Percentiles rank a stretch among this genome's conserved stretches.
phyloP scores from a whole-genome alignment of 2,797 vertebrate species.

The Muscicapa striata region DNA sequence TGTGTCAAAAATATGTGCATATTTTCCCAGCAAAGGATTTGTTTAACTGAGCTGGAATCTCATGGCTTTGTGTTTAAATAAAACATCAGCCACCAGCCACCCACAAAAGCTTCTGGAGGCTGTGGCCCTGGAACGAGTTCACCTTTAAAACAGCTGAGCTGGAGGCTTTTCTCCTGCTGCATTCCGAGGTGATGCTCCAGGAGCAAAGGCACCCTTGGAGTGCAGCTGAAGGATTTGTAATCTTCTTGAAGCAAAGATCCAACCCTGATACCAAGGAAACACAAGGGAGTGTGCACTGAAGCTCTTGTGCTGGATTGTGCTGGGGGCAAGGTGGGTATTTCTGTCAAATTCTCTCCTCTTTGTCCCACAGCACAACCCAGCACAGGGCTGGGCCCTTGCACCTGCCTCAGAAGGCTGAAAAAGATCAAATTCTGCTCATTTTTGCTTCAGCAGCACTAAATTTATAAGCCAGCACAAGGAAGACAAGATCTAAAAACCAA shows the following conservation, averaged over 20 bases:
- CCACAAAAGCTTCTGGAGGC: conserved; percentile 1
- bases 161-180: not conserved
- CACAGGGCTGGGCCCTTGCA: not conserved
- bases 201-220: not conserved
- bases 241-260: not conserved
- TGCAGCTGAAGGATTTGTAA: not conserved
- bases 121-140: conserved; percentile 42
- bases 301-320: not conserved
- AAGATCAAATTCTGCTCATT: conserved; percentile 34
- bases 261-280: not conserved
- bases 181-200: not conserved
- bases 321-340: not conserved
- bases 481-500: conserved; percentile 66
- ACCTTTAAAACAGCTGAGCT: conserved; percentile 53
- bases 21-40: conserved; percentile 40
- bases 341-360: not conserved
- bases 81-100: conserved; percentile 46
- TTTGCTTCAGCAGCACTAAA: conserved; percentile 45
- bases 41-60: conserved; percentile 44
- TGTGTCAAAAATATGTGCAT: conserved; percentile 60
- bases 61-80: conserved; percentile 64
- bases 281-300: not conserved
- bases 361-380: not conserved
- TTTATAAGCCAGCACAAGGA: conserved; percentile 45
- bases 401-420: conserved; percentile 20